Base-by-base conservation (phyloP, 2,797 vertebrate species). In the Sebastes hubbsi region DNA sequence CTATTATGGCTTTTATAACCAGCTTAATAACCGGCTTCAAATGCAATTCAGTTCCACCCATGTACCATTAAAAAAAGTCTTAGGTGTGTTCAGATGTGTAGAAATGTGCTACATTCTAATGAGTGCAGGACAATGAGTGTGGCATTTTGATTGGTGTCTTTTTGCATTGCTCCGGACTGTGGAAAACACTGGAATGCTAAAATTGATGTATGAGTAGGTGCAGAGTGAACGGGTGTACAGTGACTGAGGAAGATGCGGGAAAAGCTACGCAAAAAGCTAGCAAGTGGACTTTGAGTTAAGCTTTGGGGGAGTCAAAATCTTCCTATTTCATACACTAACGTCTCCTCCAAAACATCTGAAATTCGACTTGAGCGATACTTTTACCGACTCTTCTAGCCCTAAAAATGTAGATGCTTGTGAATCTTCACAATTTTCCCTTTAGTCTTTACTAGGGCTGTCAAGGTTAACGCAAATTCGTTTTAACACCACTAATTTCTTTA, bases 1-100 rank as follows among this genome's bases (percentile, higher is more conserved):
- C 72, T 22, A 4, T 74, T 88, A 88, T 88, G 81, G 89, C 89
- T 91, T 89, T 69, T 80, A 68, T 42, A 72, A 81, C 68, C 80
- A 83, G 69, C 77, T 68, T 64, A 65, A 65, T 46, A 58, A 30
- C 46, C 1, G 52, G 56, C 58, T 66, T 78, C 22, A 22, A 52
- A 34, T 62, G 64, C 22, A 49, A 20, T 42, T 64, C 32, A 76
- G 16, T 49, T 81, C 24, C 13, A 25, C 42, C 34, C 5, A 25
- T 75, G 76, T 49, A 62, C 49, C 52, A n/a, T 55, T 6, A 46
- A 46, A 46, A 54, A 62, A 32, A 30, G 34, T 65, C 38, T 77
- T 52, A 27, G 4, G 52, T 16, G 27, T 76, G n/a, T 49, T 20
- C 27, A 49, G 30, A 52, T 52, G 49, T 52, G 68, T 55, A 56